Evolutionary conservation across 2,888 invertebrate species (phyloP).

Genomic region (Dynastes hyllus): DNA sequence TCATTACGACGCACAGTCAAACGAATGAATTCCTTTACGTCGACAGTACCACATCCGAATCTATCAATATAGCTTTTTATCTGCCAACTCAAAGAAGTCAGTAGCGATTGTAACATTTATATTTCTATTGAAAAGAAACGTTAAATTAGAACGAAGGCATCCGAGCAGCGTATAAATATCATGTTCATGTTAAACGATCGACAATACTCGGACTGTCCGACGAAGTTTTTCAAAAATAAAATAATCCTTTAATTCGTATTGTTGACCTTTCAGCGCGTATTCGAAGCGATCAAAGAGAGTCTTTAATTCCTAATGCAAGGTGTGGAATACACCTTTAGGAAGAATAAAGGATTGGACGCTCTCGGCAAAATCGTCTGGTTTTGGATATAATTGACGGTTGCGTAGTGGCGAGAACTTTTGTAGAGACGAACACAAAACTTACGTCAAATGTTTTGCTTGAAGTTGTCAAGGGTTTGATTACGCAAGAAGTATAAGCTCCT

Average conservation of each 20-base stretch:
- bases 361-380: slow-evolving; percentile 20
- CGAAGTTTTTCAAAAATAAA: slow-evolving; percentile 18
- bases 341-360: neutral
- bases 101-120: neutral
- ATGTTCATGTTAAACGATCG: neutral
- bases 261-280: slow-evolving; percentile 6
- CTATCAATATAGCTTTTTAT: neutral
- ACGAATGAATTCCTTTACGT: too few species aligned
- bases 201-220: slow-evolving; percentile 7
- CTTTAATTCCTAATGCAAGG: slow-evolving; percentile 5
- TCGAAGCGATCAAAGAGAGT: slow-evolving; percentile 6
- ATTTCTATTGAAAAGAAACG: neutral
- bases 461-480: neutral
- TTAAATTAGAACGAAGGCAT: slow-evolving; percentile 15
- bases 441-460: slow-evolving; percentile 13
- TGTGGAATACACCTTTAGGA: slow-evolving; percentile 17
- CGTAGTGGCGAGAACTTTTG: slow-evolving; percentile 4
- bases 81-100: neutral
- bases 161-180: neutral
- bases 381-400: slow-evolving; percentile 22
- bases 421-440: slow-evolving; percentile 15
- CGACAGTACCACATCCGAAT: neutral
- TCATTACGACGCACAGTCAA: too few species aligned
- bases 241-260: slow-evolving; percentile 29
- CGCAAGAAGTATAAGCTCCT: neutral